Evolutionary conservation across 2,797 vertebrate species (phyloP).

Genomic region (Enteromius radiatus): DNA sequence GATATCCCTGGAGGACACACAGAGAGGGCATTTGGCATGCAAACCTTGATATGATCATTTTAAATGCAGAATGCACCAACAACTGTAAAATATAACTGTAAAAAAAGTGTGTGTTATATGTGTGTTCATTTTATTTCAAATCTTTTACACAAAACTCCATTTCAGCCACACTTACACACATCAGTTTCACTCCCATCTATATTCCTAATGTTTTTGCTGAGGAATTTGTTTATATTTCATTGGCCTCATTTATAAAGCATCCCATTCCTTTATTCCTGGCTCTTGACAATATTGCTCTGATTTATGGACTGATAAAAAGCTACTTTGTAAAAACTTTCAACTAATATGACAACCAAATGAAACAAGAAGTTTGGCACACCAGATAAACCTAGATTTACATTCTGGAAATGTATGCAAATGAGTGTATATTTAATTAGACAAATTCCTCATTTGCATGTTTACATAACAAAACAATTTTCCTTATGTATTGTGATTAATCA

Average conservation of each 20-base stretch:
- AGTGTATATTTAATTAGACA: background rate
- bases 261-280: background rate
- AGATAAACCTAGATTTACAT: background rate
- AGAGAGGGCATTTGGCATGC: constrained; percentile 26
- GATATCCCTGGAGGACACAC: constrained; percentile 77
- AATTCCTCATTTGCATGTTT: background rate
- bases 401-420: background rate
- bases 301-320: background rate
- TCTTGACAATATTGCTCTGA: background rate
- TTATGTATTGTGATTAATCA: background rate
- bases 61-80: background rate
- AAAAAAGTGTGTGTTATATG: background rate
- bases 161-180: background rate
- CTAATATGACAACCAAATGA: background rate
- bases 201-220: background rate
- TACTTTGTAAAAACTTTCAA: background rate
- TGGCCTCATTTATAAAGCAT: background rate
- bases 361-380: background rate
- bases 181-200: background rate
- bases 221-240: background rate
- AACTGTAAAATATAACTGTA: background rate
- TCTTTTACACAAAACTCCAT: background rate
- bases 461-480: background rate
- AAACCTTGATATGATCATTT: background rate
- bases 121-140: background rate